Evolutionary conservation across 2,888 invertebrate species (phyloP), one percentile per base, ranked within the genome.

Genomic region (Hoplodrina ambigua): DNA sequence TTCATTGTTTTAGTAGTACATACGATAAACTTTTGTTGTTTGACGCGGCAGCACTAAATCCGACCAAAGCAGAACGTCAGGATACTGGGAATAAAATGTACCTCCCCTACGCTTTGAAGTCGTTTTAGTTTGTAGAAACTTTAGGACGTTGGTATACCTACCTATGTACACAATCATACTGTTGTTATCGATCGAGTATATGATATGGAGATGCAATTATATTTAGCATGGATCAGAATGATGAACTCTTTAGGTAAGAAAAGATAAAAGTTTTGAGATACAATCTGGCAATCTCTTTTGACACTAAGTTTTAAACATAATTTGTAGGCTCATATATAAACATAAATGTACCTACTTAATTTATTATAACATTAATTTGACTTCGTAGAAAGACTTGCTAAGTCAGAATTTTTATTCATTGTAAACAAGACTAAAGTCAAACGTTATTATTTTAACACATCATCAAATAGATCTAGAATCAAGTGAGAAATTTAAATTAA

Each of bases 1-100:
- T 93, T 95, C 96, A 95, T 96, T 96, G 96, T 96, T 96, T 95
- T 95, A 94, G 90, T 87, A 87, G 92, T 92, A 94, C 89, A 94
- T 93, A 93, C 89, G 89, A 89, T 89, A 89, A 92, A 93, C 92
- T 94, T 94, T 94, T 94, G 93, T 94, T 92, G 89, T 92, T 90
- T 87, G 90, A 86, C 88, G 89, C 86, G 84, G 88, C 89, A 89
- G 84, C 85, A 85, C 86, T 88, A 90, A 91, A 91, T 88, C 87
- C 87, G 85, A 86, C 86, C 86, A 86, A 74, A 81, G 82, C 75
- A 82, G 83, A 84, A 88, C 82, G 85, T 83, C 84, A 85, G 85
- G 85, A 85, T 74, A 76, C 70, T 78, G 71, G 62, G 84, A 85
- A 88, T 87, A 86, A 84, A 85, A 85, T 86, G 76, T 85, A 83